Evolutionary conservation across 1,140 invertebrate species (phyloP), one percentile per base, ranked within the genome.

Genomic region (Pogonomyrmex barbatus): DNA sequence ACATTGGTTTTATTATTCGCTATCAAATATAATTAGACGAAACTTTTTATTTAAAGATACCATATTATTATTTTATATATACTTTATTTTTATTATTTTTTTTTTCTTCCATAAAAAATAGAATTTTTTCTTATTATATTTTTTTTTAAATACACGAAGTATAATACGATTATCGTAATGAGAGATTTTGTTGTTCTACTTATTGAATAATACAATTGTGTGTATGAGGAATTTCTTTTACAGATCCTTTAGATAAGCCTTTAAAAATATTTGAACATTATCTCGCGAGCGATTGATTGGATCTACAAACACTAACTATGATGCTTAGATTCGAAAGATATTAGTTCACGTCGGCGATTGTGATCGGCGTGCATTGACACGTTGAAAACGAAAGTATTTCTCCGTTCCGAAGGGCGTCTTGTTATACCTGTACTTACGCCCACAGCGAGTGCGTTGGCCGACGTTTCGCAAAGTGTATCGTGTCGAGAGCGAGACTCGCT

Each of bases 361-460:
- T 47, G 50, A 56, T 12, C 17, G 39, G 39, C 45, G 33, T n/a
- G 30, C 12, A 14, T 30, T 47, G 60, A 14, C 47, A 36, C 24
- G 36, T 70, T 58, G 78, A 81, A 81, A 81, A 54, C 39, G 52
- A 84, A 76, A 84, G 71, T 84, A 30, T 65, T 50, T 50, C 30
- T 58, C n/a, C 30, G 56, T 60, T 63, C 12, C 71, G 65, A 86
- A 86, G 81, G 85, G 62, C 52, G 8, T 81, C 84, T n/a, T 70
- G 52, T 86, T 86, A 79, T 79, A 78, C 63, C 76, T 67, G 76
- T 82, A 70, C 45, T 70, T 71, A 82, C 78, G 67, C 76, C 67
- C 54, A 86, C 54, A 10, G 17, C 67, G n/a, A 52, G 33, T 62
- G 30, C 71, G 70, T 76, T 52, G 36, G 83, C 73, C 36, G 45